A percentile compares a stretch with the other conserved stretches of the same genome.
phyloP scores from a whole-genome alignment of 1,140 invertebrate genomes.

The Epicauta chinensis region DNA sequence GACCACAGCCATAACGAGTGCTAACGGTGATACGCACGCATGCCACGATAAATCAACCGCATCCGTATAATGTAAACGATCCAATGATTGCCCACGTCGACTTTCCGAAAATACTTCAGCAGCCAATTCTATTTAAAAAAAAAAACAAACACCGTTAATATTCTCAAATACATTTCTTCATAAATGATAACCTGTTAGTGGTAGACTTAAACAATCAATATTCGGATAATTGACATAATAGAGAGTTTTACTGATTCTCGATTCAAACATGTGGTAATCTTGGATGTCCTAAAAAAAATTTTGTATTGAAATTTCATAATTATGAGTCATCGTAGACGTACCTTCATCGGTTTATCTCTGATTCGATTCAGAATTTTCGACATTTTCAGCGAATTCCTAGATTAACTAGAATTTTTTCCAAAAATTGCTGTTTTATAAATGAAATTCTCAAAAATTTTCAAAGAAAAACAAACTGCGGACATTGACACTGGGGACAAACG shows the following conservation, averaged over 20 bases:
- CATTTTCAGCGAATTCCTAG: no score
- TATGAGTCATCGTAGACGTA: slow-evolving; percentile 12
- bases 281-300: slow-evolving; percentile 52
- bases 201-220: slow-evolving; percentile 66
- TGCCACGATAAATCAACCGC: slow-evolving; percentile 71
- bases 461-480: no score
- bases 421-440: no score
- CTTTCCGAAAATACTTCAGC: slow-evolving; percentile 73
- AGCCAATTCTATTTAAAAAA: slow-evolving; percentile 75
- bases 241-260: slow-evolving; percentile 74
- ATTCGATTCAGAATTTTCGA: slow-evolving; percentile 21
- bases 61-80: slow-evolving; percentile 70
- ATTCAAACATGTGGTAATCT: slow-evolving; percentile 66
- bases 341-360: slow-evolving; percentile 27
- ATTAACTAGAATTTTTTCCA: slow-evolving; percentile 31
- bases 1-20: slow-evolving; percentile 72
- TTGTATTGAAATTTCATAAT: neutral
- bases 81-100: slow-evolving; percentile 62
- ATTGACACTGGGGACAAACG: no score
- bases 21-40: slow-evolving; percentile 80
- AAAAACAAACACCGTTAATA: slow-evolving; percentile 35
- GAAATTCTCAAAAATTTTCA: no score
- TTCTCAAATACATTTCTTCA: neutral
- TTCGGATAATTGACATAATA: slow-evolving; percentile 74
- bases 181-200: slow-evolving; percentile 62